phyloP scores from a whole-genome alignment of 1,140 invertebrate species.

The Aphidius gifuensis region DNA sequence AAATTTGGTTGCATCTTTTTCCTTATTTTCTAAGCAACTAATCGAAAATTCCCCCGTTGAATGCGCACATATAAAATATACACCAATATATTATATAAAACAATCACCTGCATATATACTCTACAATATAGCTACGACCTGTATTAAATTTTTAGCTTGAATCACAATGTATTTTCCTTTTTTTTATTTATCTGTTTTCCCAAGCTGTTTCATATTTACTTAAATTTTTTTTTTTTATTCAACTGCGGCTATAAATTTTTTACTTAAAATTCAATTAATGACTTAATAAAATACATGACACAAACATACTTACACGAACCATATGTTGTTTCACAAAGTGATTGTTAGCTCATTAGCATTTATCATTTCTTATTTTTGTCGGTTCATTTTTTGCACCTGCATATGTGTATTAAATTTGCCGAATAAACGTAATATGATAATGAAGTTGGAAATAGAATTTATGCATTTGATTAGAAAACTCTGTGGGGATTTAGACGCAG shows the following conservation, averaged over 20 bases:
- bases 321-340: neutral
- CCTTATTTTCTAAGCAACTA: slow-evolving; percentile 24
- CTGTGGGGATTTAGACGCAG: neutral
- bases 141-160: too few species aligned
- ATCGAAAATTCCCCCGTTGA: slow-evolving; percentile 16
- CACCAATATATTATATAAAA: slow-evolving; percentile 11
- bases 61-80: neutral
- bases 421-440: slow-evolving; percentile 1
- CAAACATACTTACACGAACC: slow-evolving; percentile 11
- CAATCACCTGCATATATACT: neutral
- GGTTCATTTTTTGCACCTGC: slow-evolving; percentile 15
- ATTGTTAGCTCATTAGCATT: slow-evolving; percentile 38
- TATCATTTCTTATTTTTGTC: slow-evolving; percentile 29
- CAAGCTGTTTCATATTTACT: neutral
- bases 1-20: slow-evolving; percentile 17
- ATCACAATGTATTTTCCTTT: too few species aligned
- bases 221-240: slow-evolving; percentile 23
- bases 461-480: slow-evolving; percentile 19
- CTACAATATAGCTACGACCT: too few species aligned
- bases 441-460: slow-evolving; percentile 8
- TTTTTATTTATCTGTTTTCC: neutral
- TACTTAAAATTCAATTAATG: slow-evolving; percentile 42
- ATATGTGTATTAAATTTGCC: slow-evolving; percentile 12
- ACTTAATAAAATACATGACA: slow-evolving; percentile 45
- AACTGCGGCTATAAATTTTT: slow-evolving; percentile 38